phyloP scores from a whole-genome alignment of 1,140 invertebrate genomes.

The Hesperophylax magnus region DNA sequence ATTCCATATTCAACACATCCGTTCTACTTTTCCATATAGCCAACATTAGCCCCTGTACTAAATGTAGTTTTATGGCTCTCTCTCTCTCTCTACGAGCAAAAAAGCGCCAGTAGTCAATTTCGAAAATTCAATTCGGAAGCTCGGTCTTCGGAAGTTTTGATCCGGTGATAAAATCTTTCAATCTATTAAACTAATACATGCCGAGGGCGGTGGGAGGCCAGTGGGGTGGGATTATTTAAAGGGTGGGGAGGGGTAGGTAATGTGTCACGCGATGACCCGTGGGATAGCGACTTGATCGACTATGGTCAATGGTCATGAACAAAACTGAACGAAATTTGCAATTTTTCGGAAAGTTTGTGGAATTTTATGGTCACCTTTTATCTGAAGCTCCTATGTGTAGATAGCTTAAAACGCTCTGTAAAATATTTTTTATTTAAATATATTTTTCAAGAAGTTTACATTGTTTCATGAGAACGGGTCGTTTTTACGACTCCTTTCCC shows the following conservation, averaged over 20 bases:
- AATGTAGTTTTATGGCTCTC: constrained; percentile 41
- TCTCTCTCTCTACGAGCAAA: constrained; percentile 31
- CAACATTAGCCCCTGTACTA: neutral
- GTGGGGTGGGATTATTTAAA: neutral
- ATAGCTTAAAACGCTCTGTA: no score
- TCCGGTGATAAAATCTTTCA: constrained; percentile 55
- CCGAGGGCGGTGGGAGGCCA: constrained; percentile 1
- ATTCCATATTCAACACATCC: no score
- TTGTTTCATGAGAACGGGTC: no score
- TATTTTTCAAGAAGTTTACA: no score
- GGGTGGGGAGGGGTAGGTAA: neutral
- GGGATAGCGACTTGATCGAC: neutral
- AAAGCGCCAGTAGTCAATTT: constrained; percentile 38
- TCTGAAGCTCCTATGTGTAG: no score
- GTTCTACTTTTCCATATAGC: neutral
- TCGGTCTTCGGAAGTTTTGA: constrained; percentile 51
- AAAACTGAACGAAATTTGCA: no score
- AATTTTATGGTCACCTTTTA: no score
- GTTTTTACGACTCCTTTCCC: no score
- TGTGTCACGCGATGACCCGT: neutral
- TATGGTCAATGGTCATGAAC: no score
- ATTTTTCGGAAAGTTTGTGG: no score
- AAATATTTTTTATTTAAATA: no score
- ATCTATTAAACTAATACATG: constrained; percentile 56
- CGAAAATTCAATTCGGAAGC: constrained; percentile 45